A percentile compares a stretch with the other conserved stretches of the same genome.
Evolutionary conservation across 2,888 invertebrate species (phyloP).

Genomic region (Proisotoma minuta): DNA sequence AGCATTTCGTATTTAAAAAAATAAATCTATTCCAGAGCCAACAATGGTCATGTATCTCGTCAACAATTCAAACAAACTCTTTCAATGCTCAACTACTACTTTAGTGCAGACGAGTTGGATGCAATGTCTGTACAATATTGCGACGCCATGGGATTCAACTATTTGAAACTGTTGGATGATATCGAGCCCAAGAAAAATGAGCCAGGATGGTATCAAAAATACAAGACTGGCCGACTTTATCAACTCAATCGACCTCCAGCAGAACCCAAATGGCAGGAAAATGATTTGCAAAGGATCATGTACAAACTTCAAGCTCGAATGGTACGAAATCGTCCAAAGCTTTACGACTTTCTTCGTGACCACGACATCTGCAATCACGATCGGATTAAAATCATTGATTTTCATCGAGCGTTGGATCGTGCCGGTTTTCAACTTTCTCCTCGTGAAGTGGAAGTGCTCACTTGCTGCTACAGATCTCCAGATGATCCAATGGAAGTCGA

Average conservation of each 20-base stretch:
- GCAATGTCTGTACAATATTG: slow-evolving; percentile 67
- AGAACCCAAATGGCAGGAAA: slow-evolving; percentile 43
- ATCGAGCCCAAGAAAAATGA: slow-evolving; percentile 55
- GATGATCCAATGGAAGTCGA: slow-evolving; percentile 44
- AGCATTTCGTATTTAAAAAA: not conserved
- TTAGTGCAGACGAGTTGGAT: slow-evolving; percentile 62
- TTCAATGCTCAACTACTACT: slow-evolving; percentile 62
- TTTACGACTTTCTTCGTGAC: slow-evolving; percentile 39
- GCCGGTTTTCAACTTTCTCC: slow-evolving; percentile 63
- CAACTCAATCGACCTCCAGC: slow-evolving; percentile 37
- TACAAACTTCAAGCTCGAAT: slow-evolving; percentile 46
- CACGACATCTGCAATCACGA: slow-evolving; percentile 42
- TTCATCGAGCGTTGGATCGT: slow-evolving; percentile 65
- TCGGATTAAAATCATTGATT: slow-evolving; percentile 54
- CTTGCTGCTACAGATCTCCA: slow-evolving; percentile 54
- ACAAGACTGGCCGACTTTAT: slow-evolving; percentile 41
- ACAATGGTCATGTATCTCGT: slow-evolving; percentile 67
- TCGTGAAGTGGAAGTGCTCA: slow-evolving; percentile 65
- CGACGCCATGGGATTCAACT: slow-evolving; percentile 71
- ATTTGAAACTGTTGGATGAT: slow-evolving; percentile 65
- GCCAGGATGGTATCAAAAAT: slow-evolving; percentile 42
- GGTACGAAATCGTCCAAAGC: slow-evolving; percentile 40
- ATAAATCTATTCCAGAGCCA: slow-evolving; percentile 55
- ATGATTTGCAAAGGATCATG: slow-evolving; percentile 45
- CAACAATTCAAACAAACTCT: slow-evolving; percentile 67